Evolutionary conservation across 2,888 invertebrate species (phyloP).

Genomic region (Caenorhabditis afra): DNA sequence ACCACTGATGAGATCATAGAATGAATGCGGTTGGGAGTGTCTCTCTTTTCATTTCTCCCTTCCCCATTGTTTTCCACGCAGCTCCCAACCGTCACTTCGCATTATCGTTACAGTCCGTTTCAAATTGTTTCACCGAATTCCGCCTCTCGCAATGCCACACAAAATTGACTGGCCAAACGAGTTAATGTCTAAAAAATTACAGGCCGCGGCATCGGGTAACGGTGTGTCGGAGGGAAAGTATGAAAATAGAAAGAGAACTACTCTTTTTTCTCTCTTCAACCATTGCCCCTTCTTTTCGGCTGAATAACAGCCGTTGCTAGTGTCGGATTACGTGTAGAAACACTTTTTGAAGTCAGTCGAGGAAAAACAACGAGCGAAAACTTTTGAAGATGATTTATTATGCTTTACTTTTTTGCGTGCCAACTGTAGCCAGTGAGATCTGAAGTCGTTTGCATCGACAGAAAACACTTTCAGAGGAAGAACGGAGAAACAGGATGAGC

Average conservation of each 20-base stretch:
- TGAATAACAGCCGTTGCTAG: slow-evolving; percentile 56
- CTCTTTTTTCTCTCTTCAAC: slow-evolving; percentile 2
- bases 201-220: too few species aligned
- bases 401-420: slow-evolving; percentile 20
- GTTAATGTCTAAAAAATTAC: slow-evolving; percentile 32
- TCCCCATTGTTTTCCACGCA: slow-evolving; percentile 15
- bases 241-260: slow-evolving; percentile 34
- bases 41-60: slow-evolving; percentile 4
- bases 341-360: slow-evolving; percentile 34
- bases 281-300: slow-evolving; percentile 35
- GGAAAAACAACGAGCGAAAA: slow-evolving; percentile 6
- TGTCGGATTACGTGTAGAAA: slow-evolving; percentile 58
- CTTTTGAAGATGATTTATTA: slow-evolving; percentile 35
- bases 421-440: background rate
- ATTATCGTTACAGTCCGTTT: slow-evolving; percentile 25
- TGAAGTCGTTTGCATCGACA: background rate
- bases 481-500: slow-evolving; percentile 1
- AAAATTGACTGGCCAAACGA: background rate
- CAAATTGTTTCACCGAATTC: slow-evolving; percentile 1
- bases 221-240: slow-evolving; percentile 16
- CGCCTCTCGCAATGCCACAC: slow-evolving; percentile 13
- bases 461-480: slow-evolving; percentile 27
- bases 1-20: too few species aligned
- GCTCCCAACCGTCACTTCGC: slow-evolving; percentile 43
- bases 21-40: slow-evolving; percentile 33